A percentile compares a stretch with the other conserved stretches of the same genome.
Evolutionary conservation across 2,888 invertebrate genomes (phyloP).

Genomic region (Apamea epomidion): DNA sequence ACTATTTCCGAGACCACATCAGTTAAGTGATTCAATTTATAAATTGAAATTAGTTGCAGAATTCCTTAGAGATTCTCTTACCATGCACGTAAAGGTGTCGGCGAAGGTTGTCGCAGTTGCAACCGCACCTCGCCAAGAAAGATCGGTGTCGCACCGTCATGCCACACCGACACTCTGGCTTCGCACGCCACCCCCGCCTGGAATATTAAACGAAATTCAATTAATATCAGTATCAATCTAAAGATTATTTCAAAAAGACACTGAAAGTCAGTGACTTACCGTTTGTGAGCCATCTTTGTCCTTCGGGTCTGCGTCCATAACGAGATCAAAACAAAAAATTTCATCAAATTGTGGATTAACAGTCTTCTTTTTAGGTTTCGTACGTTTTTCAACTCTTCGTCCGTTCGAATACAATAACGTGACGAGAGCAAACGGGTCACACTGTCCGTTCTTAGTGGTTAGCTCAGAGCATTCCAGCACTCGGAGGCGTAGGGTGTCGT

Average conservation of each 20-base stretch:
- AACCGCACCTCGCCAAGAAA: slow-evolving; percentile 97
- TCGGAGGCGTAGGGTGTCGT: slow-evolving; percentile 90
- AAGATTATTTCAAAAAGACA: background rate
- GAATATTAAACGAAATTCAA: slow-evolving; percentile 13
- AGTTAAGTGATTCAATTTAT: background rate
- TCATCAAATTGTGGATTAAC: slow-evolving; percentile 97
- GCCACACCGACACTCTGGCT: slow-evolving; percentile 96
- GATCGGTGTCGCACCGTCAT: slow-evolving; percentile 95
- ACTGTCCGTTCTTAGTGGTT: slow-evolving; percentile 96
- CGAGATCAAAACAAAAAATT: slow-evolving; percentile 94
- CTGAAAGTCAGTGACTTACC: slow-evolving; percentile 77
- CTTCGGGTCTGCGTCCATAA: slow-evolving; percentile 90
- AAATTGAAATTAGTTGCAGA: background rate
- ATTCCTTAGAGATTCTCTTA: slow-evolving; percentile 79
- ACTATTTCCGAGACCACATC: background rate
- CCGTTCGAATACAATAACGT: slow-evolving; percentile 95
- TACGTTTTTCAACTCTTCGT: slow-evolving; percentile 94
- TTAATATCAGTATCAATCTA: background rate
- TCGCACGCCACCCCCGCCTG: slow-evolving; percentile 94
- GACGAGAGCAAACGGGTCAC: slow-evolving; percentile 97
- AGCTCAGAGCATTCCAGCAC: slow-evolving; percentile 96
- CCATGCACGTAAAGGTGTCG: slow-evolving; percentile 92
- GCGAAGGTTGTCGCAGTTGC: slow-evolving; percentile 92
- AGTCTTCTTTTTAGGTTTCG: slow-evolving; percentile 97
- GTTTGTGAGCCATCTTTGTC: slow-evolving; percentile 90